phyloP scores from a whole-genome alignment of 2,888 invertebrate genomes.

The Sisyra terminalis region DNA sequence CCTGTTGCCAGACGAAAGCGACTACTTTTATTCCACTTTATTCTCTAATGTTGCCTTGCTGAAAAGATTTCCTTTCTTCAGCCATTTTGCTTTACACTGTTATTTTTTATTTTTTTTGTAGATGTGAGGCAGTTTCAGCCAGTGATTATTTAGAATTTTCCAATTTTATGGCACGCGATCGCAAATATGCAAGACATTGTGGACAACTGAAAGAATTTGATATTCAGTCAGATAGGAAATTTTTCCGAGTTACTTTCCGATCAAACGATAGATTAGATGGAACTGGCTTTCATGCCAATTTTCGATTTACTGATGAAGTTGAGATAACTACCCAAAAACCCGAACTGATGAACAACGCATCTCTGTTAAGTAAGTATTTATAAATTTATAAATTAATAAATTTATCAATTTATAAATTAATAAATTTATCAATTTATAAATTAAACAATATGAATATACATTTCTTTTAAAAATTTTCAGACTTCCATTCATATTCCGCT shows the following conservation, averaged over 20 bases:
- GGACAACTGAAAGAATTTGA: constrained; percentile 69
- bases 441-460: too few species aligned
- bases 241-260: constrained; percentile 87
- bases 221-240: constrained; percentile 75
- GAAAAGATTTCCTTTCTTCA: too few species aligned
- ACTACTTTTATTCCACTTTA: too few species aligned
- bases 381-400: neutral
- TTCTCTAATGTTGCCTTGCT: too few species aligned
- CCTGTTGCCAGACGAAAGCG: too few species aligned
- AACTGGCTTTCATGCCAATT: constrained; percentile 85
- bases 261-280: constrained; percentile 89
- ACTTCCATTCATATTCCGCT: too few species aligned
- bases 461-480: too few species aligned
- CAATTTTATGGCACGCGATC: constrained; percentile 80
- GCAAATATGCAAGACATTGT: constrained; percentile 78
- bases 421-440: neutral
- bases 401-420: neutral
- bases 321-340: constrained; percentile 36
- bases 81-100: too few species aligned
- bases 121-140: constrained; percentile 79
- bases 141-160: constrained; percentile 96
- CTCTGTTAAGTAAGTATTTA: constrained; percentile 12
- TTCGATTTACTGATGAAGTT: constrained; percentile 63
- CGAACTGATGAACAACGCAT: constrained; percentile 14
- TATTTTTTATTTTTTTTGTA: too few species aligned